Evolutionary conservation across 2,888 invertebrate genomes (phyloP).

Genomic region (Aporophyla nigra): DNA sequence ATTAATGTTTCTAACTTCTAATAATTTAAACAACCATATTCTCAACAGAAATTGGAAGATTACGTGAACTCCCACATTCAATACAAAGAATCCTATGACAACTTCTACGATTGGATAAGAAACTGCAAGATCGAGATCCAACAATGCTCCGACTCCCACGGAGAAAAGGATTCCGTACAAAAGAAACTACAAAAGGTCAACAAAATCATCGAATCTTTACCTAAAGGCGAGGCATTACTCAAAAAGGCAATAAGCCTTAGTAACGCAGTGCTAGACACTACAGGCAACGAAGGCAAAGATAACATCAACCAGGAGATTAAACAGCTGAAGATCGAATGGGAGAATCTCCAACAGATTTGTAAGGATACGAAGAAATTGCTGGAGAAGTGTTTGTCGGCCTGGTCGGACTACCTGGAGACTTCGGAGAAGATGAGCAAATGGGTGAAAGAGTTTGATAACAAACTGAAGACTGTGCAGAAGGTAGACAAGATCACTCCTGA

Average conservation of each 20-base stretch:
- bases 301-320: slow-evolving; percentile 95
- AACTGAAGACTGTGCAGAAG: slow-evolving; percentile 92
- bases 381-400: slow-evolving; percentile 94
- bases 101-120: slow-evolving; percentile 96
- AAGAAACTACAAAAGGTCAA: slow-evolving; percentile 94
- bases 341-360: slow-evolving; percentile 94
- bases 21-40: neutral
- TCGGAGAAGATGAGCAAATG: slow-evolving; percentile 94
- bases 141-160: slow-evolving; percentile 96
- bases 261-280: slow-evolving; percentile 93
- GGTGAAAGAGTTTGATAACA: slow-evolving; percentile 93
- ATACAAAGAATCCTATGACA: slow-evolving; percentile 95
- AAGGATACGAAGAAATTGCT: slow-evolving; percentile 94
- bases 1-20: too few species aligned
- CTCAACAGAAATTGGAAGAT: slow-evolving; percentile 92
- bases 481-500: slow-evolving; percentile 95
- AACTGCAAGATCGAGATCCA: slow-evolving; percentile 95
- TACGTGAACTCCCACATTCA: slow-evolving; percentile 97
- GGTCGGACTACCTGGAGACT: slow-evolving; percentile 95
- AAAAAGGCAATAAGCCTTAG: slow-evolving; percentile 94
- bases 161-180: slow-evolving; percentile 95
- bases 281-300: slow-evolving; percentile 96
- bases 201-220: slow-evolving; percentile 92
- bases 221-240: slow-evolving; percentile 93
- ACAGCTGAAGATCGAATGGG: slow-evolving; percentile 95